Evolutionary conservation across 1,140 invertebrate genomes (phyloP).

Genomic region (Apocrypta bakeri): DNA sequence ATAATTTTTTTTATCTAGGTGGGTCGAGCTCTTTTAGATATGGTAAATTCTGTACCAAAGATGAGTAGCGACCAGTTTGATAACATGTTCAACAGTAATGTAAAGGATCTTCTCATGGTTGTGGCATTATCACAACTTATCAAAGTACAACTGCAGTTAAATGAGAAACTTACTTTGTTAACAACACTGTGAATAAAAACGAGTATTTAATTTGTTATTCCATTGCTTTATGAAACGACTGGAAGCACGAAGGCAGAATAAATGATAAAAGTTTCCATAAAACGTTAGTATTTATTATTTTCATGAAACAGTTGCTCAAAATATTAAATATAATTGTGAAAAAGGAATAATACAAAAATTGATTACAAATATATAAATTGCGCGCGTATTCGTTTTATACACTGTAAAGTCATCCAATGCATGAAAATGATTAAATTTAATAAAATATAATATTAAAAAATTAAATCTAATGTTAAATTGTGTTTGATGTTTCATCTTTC

Average conservation of each 20-base stretch:
- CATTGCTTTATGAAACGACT: conserved; percentile 21
- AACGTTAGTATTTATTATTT: conserved; percentile 48
- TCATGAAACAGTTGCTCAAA: conserved; percentile 23
- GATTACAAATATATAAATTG: conserved; percentile 37
- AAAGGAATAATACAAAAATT: conserved; percentile 32
- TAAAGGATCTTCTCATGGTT: conserved; percentile 98
- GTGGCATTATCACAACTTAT: conserved; percentile 96
- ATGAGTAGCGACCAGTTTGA: conserved; percentile 93
- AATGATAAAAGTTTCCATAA: conserved; percentile 31
- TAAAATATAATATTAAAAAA: conserved; percentile 38
- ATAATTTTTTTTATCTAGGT: conserved; percentile 70
- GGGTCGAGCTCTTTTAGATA: conserved; percentile 89
- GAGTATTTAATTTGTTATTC: conserved; percentile 26
- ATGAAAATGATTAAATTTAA: conserved; percentile 26
- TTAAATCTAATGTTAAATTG: conserved; percentile 43
- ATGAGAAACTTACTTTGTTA: conserved; percentile 93
- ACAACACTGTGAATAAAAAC: conserved; percentile 77
- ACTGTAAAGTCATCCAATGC: not conserved
- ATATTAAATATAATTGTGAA: conserved; percentile 27
- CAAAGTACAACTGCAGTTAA: conserved; percentile 94
- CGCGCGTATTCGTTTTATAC: conserved; percentile 23
- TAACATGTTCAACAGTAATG: conserved; percentile 95
- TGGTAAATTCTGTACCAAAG: conserved; percentile 93
- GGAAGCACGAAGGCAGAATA: conserved; percentile 28
- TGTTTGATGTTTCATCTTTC: conserved; percentile 55